A percentile compares a stretch with the other conserved stretches of the same genome.
phyloP scores from a whole-genome alignment of 2,797 vertebrate genomes.

The Hippocampus kuda region DNA sequence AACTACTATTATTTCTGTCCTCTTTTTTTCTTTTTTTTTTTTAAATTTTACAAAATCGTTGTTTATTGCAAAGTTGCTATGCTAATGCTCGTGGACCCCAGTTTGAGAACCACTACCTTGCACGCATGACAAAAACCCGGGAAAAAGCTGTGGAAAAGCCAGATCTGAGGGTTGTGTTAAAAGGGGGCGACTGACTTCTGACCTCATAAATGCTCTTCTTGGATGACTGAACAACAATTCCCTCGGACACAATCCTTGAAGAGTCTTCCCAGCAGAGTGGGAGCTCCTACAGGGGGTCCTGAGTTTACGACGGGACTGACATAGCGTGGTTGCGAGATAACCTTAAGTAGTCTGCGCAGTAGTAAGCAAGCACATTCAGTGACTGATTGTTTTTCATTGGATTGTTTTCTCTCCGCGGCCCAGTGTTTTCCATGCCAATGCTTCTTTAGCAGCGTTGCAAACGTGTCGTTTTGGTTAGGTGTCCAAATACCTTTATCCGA shows the following conservation, averaged over 20 bases:
- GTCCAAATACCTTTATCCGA: neutral
- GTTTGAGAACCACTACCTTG: too few relatives aligned
- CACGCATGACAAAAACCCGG: neutral
- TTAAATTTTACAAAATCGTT: too few relatives aligned
- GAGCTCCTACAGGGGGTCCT: neutral
- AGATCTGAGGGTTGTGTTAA: neutral
- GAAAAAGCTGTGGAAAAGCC: neutral
- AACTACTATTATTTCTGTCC: too few relatives aligned
- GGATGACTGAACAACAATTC: neutral
- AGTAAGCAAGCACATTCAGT: neutral
- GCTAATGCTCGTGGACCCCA: too few relatives aligned
- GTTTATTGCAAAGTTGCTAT: too few relatives aligned
- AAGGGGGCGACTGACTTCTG: neutral
- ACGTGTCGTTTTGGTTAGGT: neutral
- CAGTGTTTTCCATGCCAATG: too few relatives aligned
- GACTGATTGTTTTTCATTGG: neutral
- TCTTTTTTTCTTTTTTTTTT: too few relatives aligned
- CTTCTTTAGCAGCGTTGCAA: too few relatives aligned
- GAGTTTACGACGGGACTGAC: neutral
- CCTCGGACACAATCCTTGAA: neutral
- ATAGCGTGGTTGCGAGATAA: neutral
- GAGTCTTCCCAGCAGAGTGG: neutral
- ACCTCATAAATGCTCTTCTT: slow-evolving; percentile 2
- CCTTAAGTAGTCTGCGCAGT: neutral
- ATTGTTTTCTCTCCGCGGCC: too few relatives aligned